Conservation (phyloP, 2,888 invertebrate genomes). For the Tortricodes alternella region DNA sequence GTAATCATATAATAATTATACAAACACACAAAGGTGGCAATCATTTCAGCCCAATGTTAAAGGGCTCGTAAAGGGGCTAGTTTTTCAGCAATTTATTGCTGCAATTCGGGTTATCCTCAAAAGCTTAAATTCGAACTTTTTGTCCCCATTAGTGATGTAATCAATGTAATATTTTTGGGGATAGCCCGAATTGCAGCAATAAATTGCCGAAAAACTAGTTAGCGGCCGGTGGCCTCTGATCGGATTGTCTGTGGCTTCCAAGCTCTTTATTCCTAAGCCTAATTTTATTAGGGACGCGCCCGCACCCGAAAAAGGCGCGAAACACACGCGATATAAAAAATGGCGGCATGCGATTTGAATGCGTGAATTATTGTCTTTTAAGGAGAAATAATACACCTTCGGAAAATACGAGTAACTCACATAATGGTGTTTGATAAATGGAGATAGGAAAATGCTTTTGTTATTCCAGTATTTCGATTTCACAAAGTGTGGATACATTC, state of each 20-base stretch:
- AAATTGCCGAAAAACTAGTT: too few species aligned
- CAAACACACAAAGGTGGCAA: too few species aligned
- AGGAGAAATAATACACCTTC: constrained; percentile 75
- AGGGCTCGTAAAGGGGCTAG: too few species aligned
- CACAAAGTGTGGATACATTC: constrained; percentile 22
- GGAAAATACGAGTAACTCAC: constrained; percentile 61
- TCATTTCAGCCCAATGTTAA: too few species aligned
- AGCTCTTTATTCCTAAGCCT: constrained; percentile 65
- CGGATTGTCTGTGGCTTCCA: constrained; percentile 46
- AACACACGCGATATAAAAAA: constrained; percentile 83
- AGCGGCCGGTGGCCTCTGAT: constrained; percentile 1
- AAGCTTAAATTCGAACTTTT: too few species aligned
- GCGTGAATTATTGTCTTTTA: constrained; percentile 81
- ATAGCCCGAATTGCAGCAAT: too few species aligned
- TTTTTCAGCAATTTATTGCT: too few species aligned
- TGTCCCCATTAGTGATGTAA: too few species aligned
- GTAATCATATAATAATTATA: too few species aligned
- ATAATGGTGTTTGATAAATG: constrained; percentile 61
- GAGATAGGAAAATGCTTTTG: constrained; percentile 42
- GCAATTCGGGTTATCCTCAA: too few species aligned
- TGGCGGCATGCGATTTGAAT: constrained; percentile 80
- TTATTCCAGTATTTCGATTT: constrained; percentile 32
- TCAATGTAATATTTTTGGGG: too few species aligned
- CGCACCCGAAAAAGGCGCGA: constrained; percentile 81
- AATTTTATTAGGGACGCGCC: constrained; percentile 82